Evolutionary conservation across 2,113 vertebrate species (phyloP), one percentile per base, ranked within the genome.

Genomic region (Scopus umbretta): DNA sequence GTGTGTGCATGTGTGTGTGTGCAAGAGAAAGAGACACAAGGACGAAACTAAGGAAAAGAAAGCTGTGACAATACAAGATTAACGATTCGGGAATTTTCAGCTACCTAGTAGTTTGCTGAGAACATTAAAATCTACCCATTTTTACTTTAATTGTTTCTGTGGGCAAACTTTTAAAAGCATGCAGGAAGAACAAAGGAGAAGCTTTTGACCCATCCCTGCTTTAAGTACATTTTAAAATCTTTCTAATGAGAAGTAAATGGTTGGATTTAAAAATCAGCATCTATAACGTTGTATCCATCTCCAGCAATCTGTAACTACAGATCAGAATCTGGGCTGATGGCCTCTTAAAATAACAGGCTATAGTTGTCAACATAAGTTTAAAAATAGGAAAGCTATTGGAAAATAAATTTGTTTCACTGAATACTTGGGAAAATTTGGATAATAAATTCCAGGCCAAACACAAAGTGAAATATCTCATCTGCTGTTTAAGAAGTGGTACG

Each of bases 401-500:
- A 95, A 88, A 94, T 90, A 91, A 90, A 74, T 80, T 90, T 9
- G 0, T 19, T 90, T 92, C 89, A 94, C 38, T 30, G 81, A 47
- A 72, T 73, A 74, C 65, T 74, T 53, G 36, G 42, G 50, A 91
- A 80, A 82, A 80, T 74, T 55, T 55, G 32, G 62, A 83, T 87
- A 67, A 91, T 58, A 80, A 49, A 94, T 96, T 97, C 91, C 45
- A 7, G 75, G 78, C 42, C 38, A 92, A 96, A 89, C 86, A 86
- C 26, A 16, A 95, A 81, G 90, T 71, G 71, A 97, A 96, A 76
- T 32, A 68, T 56, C 66, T 92, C 68, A 80, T 89, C 52, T 94
- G 40, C 47, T 50, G 6, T 79, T 85, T 59, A 40, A 91, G 75
- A 45, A 90, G 58, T 56, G 55, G 29, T 89, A 85, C 96, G 96